These are phyloP conservation scores for Cygnus buccinator DNA, from an alignment of 2,113 vertebrate genomes.

Conservation along the genomic window DNA sequence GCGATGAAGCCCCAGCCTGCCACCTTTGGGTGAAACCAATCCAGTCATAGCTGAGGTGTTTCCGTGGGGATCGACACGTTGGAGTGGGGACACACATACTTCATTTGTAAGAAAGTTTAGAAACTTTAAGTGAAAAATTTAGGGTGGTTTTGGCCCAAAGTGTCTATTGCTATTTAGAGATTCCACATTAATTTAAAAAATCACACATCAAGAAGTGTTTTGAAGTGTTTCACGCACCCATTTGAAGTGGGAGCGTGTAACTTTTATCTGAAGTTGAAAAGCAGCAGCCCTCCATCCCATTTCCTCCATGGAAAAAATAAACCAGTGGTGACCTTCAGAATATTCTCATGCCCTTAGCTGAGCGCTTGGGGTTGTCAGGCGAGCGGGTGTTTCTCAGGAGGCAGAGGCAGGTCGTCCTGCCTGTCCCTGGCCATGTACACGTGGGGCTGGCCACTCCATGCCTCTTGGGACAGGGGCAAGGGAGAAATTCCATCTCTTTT, in stretches of 20 bases:
- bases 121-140: background rate
- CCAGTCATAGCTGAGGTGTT: background rate
- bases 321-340: background rate
- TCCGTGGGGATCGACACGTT: background rate
- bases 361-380: background rate
- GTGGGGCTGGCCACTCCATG: background rate
- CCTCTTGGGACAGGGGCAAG: background rate
- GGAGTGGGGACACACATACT: background rate
- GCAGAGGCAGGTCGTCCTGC: rapidly evolving
- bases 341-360: background rate
- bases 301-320: background rate
- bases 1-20: background rate
- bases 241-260: rapidly evolving
- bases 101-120: background rate
- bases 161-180: background rate
- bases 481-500: background rate
- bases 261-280: background rate
- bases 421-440: background rate
- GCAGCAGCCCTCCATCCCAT: background rate
- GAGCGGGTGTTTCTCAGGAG: background rate
- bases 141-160: background rate
- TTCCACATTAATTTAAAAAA: background rate
- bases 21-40: background rate
- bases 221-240: background rate
- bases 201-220: background rate